phyloP scores from a whole-genome alignment of 1,140 invertebrate species.

The Sycophila sp. region DNA sequence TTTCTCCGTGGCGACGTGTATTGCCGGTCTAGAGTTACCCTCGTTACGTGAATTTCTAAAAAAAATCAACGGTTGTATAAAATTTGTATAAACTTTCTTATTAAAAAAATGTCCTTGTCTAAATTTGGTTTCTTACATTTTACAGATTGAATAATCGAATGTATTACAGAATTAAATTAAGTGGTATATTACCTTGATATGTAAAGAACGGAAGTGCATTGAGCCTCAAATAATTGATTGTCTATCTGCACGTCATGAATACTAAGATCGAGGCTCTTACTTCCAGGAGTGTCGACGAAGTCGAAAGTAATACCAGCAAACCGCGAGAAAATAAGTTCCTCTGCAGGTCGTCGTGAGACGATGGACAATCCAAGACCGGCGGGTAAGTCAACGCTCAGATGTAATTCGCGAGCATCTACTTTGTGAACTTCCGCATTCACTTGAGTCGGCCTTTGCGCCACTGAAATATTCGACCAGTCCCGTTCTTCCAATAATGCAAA shows the following conservation, averaged over 20 bases:
- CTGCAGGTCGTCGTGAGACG: conserved; percentile 78
- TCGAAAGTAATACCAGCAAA: conserved; percentile 80
- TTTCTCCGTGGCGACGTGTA: conserved; percentile 74
- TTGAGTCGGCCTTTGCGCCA: conserved; percentile 65
- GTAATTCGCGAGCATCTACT: conserved; percentile 64
- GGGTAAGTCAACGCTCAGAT: conserved; percentile 72
- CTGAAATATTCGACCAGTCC: conserved; percentile 69
- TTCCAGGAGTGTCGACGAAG: conserved; percentile 67
- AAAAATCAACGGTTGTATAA: background rate
- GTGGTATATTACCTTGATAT: conserved; percentile 66
- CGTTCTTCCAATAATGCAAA: conserved; percentile 67
- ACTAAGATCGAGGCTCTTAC: conserved; percentile 76
- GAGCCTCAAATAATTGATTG: conserved; percentile 89
- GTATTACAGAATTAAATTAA: too few species aligned
- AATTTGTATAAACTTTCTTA: background rate
- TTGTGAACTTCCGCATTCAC: conserved; percentile 43
- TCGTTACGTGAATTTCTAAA: conserved; percentile 53
- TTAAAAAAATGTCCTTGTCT: too few species aligned
- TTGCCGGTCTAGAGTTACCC: conserved; percentile 68
- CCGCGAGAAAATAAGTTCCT: conserved; percentile 88
- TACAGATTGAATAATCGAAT: too few species aligned
- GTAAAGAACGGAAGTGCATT: conserved; percentile 84
- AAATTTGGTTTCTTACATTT: background rate
- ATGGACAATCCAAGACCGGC: conserved; percentile 86
- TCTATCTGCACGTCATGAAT: conserved; percentile 87